These are phyloP conservation scores for Drosophila carrolli DNA, from an alignment of 1,140 invertebrate species.

Conservation along the genomic window DNA sequence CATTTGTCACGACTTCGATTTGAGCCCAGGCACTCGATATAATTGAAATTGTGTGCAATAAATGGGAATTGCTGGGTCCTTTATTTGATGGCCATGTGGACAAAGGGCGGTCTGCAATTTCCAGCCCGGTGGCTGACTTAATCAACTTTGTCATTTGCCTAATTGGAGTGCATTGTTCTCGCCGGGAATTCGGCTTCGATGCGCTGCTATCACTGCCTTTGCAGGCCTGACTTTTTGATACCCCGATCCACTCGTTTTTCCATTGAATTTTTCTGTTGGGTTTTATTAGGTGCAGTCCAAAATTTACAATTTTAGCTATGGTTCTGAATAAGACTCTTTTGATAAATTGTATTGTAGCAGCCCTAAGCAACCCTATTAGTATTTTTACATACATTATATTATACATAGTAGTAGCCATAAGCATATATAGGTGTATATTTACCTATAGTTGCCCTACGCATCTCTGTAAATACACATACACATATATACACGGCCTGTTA, in stretches of 20 bases:
- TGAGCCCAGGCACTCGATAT: slow-evolving; percentile 48
- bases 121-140: slow-evolving; percentile 21
- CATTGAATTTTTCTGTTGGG: background rate
- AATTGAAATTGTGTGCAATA: slow-evolving; percentile 67
- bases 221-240: slow-evolving; percentile 13
- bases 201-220: slow-evolving; percentile 13
- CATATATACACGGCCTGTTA: too few relatives aligned
- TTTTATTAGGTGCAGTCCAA: too few relatives aligned
- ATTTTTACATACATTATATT: too few relatives aligned
- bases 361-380: too few relatives aligned
- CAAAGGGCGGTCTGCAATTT: slow-evolving; percentile 22
- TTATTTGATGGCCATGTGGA: slow-evolving; percentile 41
- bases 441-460: too few relatives aligned
- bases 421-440: too few relatives aligned
- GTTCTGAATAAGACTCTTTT: too few relatives aligned
- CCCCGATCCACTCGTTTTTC: slow-evolving; percentile 10
- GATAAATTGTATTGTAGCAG: too few relatives aligned
- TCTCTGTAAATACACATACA: too few relatives aligned
- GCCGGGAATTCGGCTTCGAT: slow-evolving; percentile 9
- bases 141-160: slow-evolving; percentile 47
- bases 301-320: too few relatives aligned
- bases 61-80: slow-evolving; percentile 49
- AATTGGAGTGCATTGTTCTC: slow-evolving; percentile 50
- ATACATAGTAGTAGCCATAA: too few relatives aligned
- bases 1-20: slow-evolving; percentile 62